A percentile compares a stretch with the other conserved stretches of the same genome.
phyloP scores from a whole-genome alignment of 2,797 vertebrate genomes.

The Acanthurus lineatus region DNA sequence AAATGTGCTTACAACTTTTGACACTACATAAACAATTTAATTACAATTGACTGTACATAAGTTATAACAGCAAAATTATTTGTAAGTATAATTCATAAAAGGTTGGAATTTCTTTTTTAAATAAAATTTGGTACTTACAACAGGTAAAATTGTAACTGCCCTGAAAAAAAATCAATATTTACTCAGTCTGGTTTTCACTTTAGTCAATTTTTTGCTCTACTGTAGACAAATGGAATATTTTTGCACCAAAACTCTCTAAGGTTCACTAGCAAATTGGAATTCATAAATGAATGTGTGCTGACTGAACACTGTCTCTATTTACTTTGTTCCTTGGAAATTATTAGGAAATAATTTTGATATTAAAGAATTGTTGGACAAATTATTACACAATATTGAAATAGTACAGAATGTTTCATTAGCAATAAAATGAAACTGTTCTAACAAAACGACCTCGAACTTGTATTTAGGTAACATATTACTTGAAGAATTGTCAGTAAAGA shows the following conservation, averaged over 20 bases:
- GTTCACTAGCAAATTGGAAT: background rate
- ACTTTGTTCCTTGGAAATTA: background rate
- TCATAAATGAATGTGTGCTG: conserved; percentile 12
- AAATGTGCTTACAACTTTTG: too few relatives aligned
- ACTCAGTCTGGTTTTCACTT: background rate
- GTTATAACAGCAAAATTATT: too few relatives aligned
- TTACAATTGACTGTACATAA: too few relatives aligned
- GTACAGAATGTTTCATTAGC: background rate
- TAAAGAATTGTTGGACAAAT: background rate
- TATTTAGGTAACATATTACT: background rate
- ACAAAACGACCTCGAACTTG: background rate
- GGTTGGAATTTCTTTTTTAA: too few relatives aligned
- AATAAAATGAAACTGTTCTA: background rate
- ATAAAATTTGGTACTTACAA: background rate
- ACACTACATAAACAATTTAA: too few relatives aligned
- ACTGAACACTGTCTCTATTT: background rate
- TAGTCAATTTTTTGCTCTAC: background rate
- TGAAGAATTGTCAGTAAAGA: background rate
- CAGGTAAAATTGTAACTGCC: background rate
- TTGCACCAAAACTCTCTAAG: conserved; percentile 3
- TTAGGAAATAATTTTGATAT: conserved; percentile 6
- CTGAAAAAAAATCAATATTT: background rate
- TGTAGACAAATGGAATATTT: background rate
- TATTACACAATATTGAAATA: background rate
- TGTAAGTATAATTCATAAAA: too few relatives aligned